These are phyloP conservation scores for Hydrotaea cyrtoneurina DNA, from an alignment of 2,888 invertebrate genomes.

Conservation along the genomic window DNA sequence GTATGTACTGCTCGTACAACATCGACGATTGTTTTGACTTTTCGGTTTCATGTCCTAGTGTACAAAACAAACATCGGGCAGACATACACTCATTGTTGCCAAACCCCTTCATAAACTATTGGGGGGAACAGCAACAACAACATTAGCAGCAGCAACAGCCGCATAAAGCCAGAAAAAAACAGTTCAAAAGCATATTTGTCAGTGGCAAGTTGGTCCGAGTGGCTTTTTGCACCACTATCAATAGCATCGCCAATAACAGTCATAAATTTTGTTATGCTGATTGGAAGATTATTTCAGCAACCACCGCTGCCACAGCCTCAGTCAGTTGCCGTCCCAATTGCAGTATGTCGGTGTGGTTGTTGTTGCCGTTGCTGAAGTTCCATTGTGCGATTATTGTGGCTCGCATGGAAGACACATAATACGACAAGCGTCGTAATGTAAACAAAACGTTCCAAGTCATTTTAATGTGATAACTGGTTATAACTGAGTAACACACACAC, in stretches of 20 bases:
- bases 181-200: conserved; percentile 50
- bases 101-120: conserved; percentile 37
- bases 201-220: conserved; percentile 51
- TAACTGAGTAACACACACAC: conserved; percentile 3
- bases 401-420: not conserved
- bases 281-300: conserved; percentile 53
- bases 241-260: conserved; percentile 55
- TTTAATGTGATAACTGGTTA: conserved; percentile 44
- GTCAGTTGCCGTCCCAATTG: not conserved
- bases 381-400: conserved; percentile 15
- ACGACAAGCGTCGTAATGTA: conserved; percentile 23
- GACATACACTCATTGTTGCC: conserved; percentile 14
- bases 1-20: conserved; percentile 25
- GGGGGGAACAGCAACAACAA: not conserved
- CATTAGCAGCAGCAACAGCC: not conserved
- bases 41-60: not conserved
- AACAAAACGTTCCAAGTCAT: conserved; percentile 44
- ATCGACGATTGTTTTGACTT: conserved; percentile 33
- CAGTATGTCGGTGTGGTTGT: not conserved
- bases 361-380: not conserved
- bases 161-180: not conserved
- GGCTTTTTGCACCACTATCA: conserved; percentile 46
- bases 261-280: conserved; percentile 59
- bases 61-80: not conserved
- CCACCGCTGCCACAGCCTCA: conserved; percentile 1